These are phyloP conservation scores for Orthosia incerta DNA, from an alignment of 2,888 invertebrate genomes.

Conservation along the genomic window DNA sequence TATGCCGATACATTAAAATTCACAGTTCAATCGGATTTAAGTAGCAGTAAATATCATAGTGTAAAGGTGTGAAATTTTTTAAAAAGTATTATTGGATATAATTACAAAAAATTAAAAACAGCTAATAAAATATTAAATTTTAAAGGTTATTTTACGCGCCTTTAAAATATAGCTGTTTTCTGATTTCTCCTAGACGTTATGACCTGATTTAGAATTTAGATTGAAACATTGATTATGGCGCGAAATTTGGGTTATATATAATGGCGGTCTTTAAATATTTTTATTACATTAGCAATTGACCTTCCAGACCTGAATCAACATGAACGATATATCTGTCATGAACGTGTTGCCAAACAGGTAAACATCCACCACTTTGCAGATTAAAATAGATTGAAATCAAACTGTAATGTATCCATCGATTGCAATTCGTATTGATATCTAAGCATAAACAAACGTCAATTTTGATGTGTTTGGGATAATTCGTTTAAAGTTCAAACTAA, in stretches of 20 bases:
- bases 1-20: too few relatives aligned
- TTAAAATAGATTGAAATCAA: constrained; percentile 42
- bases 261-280: constrained; percentile 15
- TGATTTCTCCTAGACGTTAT: too few relatives aligned
- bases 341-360: constrained; percentile 21
- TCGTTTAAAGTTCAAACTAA: not conserved
- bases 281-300: constrained; percentile 38
- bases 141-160: too few relatives aligned
- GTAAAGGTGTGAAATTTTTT: too few relatives aligned
- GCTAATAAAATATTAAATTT: too few relatives aligned
- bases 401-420: constrained; percentile 16
- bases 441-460: constrained; percentile 4
- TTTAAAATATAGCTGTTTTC: too few relatives aligned
- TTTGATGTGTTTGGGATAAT: not conserved
- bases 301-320: constrained; percentile 35
- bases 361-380: constrained; percentile 36
- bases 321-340: constrained; percentile 19
- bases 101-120: too few relatives aligned
- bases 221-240: not conserved
- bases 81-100: too few relatives aligned
- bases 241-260: constrained; percentile 5
- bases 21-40: too few relatives aligned
- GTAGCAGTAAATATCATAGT: too few relatives aligned
- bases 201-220: too few relatives aligned
- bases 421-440: constrained; percentile 3